Conservation (phyloP, 2,888 invertebrate species). For the Agelastica alni region DNA sequence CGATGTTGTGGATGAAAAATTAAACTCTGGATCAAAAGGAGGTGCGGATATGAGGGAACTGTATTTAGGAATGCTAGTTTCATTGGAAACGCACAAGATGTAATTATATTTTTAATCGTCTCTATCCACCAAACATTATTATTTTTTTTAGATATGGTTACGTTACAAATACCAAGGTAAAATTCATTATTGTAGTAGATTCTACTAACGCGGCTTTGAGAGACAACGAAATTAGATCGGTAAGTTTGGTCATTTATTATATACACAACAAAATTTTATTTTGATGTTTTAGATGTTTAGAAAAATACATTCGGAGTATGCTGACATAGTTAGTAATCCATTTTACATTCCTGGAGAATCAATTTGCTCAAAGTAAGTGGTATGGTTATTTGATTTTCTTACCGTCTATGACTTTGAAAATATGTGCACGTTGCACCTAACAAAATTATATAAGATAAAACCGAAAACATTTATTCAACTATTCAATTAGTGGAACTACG, state of each 20-base stretch:
- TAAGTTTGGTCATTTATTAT: constrained; percentile 55
- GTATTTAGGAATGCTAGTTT: constrained; percentile 88
- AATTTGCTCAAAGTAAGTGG: constrained; percentile 84
- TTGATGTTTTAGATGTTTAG: constrained; percentile 64
- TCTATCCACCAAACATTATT: too few species aligned
- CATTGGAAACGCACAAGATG: constrained; percentile 97
- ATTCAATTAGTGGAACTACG: too few species aligned
- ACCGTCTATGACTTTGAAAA: too few species aligned
- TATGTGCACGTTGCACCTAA: too few species aligned
- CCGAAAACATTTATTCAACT: too few species aligned
- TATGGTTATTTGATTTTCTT: too few species aligned
- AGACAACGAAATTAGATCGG: constrained; percentile 93
- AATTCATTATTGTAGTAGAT: constrained; percentile 91
- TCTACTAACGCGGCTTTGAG: constrained; percentile 84
- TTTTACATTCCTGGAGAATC: constrained; percentile 93
- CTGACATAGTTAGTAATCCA: constrained; percentile 94
- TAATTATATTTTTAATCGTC: constrained; percentile 56
- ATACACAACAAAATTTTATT: background rate
- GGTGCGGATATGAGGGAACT: constrained; percentile 83
- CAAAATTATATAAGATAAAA: too few species aligned
- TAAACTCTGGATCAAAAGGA: constrained; percentile 64
- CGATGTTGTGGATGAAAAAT: constrained; percentile 88
- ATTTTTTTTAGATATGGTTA: constrained; percentile 78
- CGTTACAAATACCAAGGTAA: constrained; percentile 95
- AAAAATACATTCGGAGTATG: constrained; percentile 88